Evolutionary conservation across 2,888 invertebrate species (phyloP).

Genomic region (Aleiodes leptofemur): DNA sequence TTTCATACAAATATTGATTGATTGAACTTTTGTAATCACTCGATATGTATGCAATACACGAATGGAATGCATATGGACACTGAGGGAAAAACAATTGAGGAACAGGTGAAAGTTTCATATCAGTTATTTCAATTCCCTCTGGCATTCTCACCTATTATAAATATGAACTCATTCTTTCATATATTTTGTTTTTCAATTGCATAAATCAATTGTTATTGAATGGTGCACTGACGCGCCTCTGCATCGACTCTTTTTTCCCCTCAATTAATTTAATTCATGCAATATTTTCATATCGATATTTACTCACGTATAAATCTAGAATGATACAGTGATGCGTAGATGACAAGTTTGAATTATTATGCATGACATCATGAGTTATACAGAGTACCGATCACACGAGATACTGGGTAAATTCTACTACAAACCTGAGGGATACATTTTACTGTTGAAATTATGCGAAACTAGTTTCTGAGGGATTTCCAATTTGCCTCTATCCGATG

Average conservation of each 20-base stretch:
- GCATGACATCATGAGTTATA: constrained; percentile 35
- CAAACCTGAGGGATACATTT: constrained; percentile 63
- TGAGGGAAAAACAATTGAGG: constrained; percentile 63
- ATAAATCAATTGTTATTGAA: no score
- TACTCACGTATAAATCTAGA: constrained; percentile 4
- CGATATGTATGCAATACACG: constrained; percentile 31
- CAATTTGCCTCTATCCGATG: constrained; percentile 67
- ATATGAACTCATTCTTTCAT: no score
- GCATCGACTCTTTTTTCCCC: no score
- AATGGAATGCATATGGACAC: not conserved
- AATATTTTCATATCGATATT: not conserved
- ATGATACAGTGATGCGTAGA: constrained; percentile 42
- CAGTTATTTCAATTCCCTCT: constrained; percentile 53
- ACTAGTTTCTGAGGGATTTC: constrained; percentile 70
- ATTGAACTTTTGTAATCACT: no score
- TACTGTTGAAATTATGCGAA: constrained; percentile 69
- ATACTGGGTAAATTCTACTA: not conserved
- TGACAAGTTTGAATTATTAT: constrained; percentile 39
- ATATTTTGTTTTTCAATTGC: no score
- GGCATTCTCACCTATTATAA: no score
- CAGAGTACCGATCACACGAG: constrained; percentile 17
- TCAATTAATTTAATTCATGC: not conserved
- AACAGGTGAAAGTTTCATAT: constrained; percentile 63
- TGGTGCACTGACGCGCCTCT: no score
- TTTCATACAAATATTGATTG: no score